Evolutionary conservation across 2,797 vertebrate genomes (phyloP).

Genomic region (Ptychobarbus kaznakovi): DNA sequence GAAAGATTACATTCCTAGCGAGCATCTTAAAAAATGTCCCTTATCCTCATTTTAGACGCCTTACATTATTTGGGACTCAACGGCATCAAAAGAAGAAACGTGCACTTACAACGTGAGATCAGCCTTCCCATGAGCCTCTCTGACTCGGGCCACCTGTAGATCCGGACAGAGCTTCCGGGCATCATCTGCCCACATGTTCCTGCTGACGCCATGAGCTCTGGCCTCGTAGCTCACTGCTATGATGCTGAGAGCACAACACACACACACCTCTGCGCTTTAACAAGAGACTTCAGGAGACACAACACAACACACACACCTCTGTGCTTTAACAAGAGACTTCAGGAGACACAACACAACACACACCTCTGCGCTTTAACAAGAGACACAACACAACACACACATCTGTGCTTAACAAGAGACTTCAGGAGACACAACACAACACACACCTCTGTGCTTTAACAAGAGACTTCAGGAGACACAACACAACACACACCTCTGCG

Average conservation of each 20-base stretch:
- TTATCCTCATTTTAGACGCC: not conserved
- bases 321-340: too few species aligned
- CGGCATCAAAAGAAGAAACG: not conserved
- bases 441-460: too few species aligned
- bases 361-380: too few species aligned
- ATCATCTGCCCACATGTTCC: conserved; percentile 92
- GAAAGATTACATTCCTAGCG: not conserved
- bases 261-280: too few species aligned
- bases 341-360: too few species aligned
- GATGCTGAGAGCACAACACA: conserved; percentile 75
- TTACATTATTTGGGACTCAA: not conserved
- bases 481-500: not conserved
- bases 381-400: too few species aligned
- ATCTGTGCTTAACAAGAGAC: too few species aligned
- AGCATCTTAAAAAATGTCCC: not conserved
- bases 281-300: too few species aligned
- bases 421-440: too few species aligned
- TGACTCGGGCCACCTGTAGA: conserved; percentile 87
- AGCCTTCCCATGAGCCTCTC: conserved; percentile 90
- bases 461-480: too few species aligned
- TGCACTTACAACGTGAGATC: conserved; percentile 86
- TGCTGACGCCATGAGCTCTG: conserved; percentile 88
- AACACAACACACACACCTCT: too few species aligned
- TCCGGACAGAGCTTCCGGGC: conserved; percentile 90
- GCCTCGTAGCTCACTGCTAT: conserved; percentile 96